Conservation (phyloP, 1,140 invertebrate genomes). For the Cotesia vestalis region DNA sequence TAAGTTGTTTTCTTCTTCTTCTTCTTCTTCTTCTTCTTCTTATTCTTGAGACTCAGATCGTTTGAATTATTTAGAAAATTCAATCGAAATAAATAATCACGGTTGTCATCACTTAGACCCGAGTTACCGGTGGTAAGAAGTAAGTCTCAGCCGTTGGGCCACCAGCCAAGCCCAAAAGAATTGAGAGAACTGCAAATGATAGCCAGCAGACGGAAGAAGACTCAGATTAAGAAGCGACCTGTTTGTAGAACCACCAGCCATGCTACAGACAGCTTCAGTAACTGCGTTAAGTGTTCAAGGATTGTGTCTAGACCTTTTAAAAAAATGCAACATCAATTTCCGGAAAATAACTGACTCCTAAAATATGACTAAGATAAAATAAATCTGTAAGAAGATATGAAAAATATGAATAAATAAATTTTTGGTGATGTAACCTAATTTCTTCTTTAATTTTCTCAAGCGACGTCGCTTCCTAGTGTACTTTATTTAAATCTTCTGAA, state of each 20-base stretch:
- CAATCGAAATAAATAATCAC: background rate
- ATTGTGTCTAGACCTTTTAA: conserved; percentile 28
- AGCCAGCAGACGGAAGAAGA: conserved; percentile 21
- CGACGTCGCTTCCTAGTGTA: background rate
- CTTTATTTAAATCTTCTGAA: background rate
- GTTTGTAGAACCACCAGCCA: conserved; percentile 39
- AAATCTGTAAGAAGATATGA: no score
- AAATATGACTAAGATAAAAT: background rate
- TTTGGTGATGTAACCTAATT: background rate
- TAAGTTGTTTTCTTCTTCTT: no score
- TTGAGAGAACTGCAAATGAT: conserved; percentile 17
- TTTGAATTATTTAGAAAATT: background rate
- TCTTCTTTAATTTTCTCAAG: background rate
- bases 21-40: no score
- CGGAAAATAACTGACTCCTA: background rate
- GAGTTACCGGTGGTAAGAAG: conserved; percentile 25
- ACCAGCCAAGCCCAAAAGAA: conserved; percentile 34
- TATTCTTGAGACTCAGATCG: no score
- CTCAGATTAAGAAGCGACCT: conserved; percentile 31
- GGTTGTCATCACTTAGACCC: background rate
- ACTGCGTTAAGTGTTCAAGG: conserved; percentile 37
- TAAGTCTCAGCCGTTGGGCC: conserved; percentile 30
- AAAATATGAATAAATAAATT: no score
- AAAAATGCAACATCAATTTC: conserved; percentile 10
- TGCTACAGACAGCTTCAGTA: conserved; percentile 35